phyloP scores from a whole-genome alignment of 2,797 vertebrate species.

The Picus viridis region DNA sequence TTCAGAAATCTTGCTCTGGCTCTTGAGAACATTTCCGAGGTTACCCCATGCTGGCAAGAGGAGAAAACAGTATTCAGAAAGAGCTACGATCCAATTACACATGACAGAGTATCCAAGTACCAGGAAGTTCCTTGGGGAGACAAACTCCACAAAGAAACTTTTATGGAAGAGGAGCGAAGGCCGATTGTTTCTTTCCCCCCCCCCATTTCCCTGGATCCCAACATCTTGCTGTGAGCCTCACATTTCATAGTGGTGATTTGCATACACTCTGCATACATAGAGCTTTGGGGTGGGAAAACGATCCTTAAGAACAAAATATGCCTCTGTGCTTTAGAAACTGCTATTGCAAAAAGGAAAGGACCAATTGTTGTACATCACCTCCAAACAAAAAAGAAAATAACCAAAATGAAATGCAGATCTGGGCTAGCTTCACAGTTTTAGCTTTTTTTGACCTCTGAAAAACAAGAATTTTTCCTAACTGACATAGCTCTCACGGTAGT shows the following conservation, averaged over 20 bases:
- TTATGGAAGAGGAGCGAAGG: not conserved
- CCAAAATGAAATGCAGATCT: not conserved
- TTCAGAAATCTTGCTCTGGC: conserved; percentile 95
- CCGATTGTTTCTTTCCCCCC: not conserved
- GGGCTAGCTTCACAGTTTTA: not conserved
- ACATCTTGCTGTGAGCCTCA: conserved; percentile 28
- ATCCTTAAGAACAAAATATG: not conserved
- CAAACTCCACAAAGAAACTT: conserved; percentile 55
- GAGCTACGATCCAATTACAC: conserved; percentile 65
- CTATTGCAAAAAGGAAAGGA: conserved; percentile 16
- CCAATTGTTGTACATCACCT: not conserved
- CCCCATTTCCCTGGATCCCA: not conserved
- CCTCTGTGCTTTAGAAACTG: not conserved
- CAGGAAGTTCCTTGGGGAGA: conserved; percentile 47
- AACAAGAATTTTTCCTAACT: conserved; percentile 21
- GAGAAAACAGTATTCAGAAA: conserved; percentile 75
- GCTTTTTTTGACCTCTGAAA: not conserved
- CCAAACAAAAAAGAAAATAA: conserved; percentile 20
- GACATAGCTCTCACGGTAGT: not conserved
- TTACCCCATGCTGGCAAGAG: conserved; percentile 94
- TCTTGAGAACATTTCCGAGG: conserved; percentile 99
- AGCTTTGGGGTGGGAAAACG: not conserved
- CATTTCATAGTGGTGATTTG: not conserved
- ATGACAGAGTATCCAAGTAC: conserved; percentile 44
- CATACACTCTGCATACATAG: not conserved